phyloP scores from a whole-genome alignment of 2,113 vertebrate species.

The Vulpes lagopus region DNA sequence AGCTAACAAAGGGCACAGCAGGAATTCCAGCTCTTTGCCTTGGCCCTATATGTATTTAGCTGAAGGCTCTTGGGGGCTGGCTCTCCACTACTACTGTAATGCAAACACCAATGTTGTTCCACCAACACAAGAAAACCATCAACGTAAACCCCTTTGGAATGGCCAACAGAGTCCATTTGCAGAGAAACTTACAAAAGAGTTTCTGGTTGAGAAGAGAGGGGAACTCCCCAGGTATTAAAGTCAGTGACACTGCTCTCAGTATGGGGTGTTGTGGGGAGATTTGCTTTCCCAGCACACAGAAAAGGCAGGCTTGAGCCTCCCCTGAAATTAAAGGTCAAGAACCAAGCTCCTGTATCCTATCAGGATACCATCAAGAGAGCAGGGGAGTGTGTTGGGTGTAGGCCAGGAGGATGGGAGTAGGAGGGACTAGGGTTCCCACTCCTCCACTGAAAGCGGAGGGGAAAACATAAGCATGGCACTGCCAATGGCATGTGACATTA shows the following conservation, averaged over 20 bases:
- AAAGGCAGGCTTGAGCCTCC: not conserved
- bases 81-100: not conserved
- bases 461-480: not conserved
- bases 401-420: not conserved
- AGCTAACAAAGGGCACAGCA: not conserved
- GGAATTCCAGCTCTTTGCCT: not conserved
- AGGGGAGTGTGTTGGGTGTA: not conserved
- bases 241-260: not conserved
- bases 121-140: not conserved
- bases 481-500: rapidly evolving
- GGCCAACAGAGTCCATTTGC: not conserved
- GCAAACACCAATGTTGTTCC: not conserved
- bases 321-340: not conserved
- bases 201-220: not conserved
- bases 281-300: not conserved
- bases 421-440: too few relatives aligned
- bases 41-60: not conserved
- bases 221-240: not conserved
- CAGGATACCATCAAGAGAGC: not conserved
- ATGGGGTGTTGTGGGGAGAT: not conserved
- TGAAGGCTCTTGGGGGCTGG: not conserved
- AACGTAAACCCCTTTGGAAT: not conserved
- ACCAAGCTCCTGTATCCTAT: not conserved
- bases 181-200: not conserved
- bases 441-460: rapidly evolving